Conservation (phyloP, 2,113 vertebrate genomes). For the Sinocyclocheilus maitianheensis region DNA sequence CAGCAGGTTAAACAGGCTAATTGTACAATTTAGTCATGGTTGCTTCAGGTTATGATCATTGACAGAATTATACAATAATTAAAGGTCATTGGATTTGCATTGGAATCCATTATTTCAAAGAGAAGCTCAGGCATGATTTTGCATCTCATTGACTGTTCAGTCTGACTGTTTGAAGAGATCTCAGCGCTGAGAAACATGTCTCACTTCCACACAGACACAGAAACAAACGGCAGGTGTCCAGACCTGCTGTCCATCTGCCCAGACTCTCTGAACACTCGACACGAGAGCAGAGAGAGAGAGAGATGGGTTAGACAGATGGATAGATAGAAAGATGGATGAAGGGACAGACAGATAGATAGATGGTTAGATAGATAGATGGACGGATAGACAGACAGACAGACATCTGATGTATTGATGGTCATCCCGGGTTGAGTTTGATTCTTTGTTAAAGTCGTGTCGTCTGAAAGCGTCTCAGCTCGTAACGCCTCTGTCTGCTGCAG, state of each 20-base stretch:
- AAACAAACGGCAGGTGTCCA: constrained; percentile 45
- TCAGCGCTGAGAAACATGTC: background rate
- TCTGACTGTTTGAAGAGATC: constrained; percentile 51
- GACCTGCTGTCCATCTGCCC: constrained; percentile 19
- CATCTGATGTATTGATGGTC: too few species aligned
- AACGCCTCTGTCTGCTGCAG: background rate
- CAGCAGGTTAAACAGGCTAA: constrained; percentile 81
- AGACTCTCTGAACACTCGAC: background rate
- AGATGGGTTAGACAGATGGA: background rate
- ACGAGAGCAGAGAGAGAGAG: background rate
- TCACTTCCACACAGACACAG: constrained; percentile 10
- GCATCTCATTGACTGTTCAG: constrained; percentile 55
- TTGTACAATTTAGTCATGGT: constrained; percentile 71
- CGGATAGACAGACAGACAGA: background rate
- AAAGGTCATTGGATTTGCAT: constrained; percentile 63
- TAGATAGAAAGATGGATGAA: background rate
- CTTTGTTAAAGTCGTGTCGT: background rate
- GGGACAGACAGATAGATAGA: background rate
- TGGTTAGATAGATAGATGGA: background rate
- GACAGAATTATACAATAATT: constrained; percentile 63
- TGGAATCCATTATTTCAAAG: constrained; percentile 55
- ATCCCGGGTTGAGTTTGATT: background rate
- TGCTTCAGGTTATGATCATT: constrained; percentile 57
- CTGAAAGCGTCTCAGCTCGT: background rate
- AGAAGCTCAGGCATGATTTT: constrained; percentile 43